Conservation (phyloP, 53 echinoderm and acorn worm species). For the Hippasteria phrygiana region DNA sequence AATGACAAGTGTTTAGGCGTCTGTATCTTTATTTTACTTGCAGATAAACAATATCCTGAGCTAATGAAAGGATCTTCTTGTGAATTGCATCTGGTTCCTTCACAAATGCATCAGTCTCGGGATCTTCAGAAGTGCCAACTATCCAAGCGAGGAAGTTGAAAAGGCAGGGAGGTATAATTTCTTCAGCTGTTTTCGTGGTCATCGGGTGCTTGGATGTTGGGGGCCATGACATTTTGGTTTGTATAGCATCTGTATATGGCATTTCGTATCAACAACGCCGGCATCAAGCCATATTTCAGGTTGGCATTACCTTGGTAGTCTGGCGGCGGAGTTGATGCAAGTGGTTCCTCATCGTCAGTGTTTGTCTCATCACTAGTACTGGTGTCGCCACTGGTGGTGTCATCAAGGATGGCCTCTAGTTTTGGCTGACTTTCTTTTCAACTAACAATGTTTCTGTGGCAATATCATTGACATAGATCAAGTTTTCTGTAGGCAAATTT, state of each 20-base stretch:
- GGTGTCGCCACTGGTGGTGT: neutral
- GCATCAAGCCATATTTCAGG: constrained; percentile 1
- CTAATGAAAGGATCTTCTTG: constrained; percentile 34
- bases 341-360: constrained; percentile 30
- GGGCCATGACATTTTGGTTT: constrained; percentile 36
- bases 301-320: neutral
- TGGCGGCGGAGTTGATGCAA: neutral
- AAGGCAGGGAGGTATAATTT: constrained; percentile 35
- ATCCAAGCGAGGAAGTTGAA: constrained; percentile 67
- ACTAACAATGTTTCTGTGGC: constrained; percentile 2
- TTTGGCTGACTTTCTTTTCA: constrained; percentile 7
- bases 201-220: constrained; percentile 56
- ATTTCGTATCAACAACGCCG: constrained; percentile 1
- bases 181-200: neutral
- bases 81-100: constrained; percentile 18
- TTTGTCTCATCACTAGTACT: neutral
- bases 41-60: constrained; percentile 69
- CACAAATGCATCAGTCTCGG: constrained; percentile 14
- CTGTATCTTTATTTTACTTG: constrained; percentile 9
- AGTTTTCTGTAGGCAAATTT: constrained; percentile 32
- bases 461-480: constrained; percentile 52
- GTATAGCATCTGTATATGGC: neutral
- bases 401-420: neutral
- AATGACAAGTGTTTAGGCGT: constrained; percentile 60
- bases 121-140: constrained; percentile 55